Evolutionary conservation across 2,113 vertebrate species (phyloP), one percentile per base, ranked within the genome.

Genomic region (Hymenochirus boettgeri): DNA sequence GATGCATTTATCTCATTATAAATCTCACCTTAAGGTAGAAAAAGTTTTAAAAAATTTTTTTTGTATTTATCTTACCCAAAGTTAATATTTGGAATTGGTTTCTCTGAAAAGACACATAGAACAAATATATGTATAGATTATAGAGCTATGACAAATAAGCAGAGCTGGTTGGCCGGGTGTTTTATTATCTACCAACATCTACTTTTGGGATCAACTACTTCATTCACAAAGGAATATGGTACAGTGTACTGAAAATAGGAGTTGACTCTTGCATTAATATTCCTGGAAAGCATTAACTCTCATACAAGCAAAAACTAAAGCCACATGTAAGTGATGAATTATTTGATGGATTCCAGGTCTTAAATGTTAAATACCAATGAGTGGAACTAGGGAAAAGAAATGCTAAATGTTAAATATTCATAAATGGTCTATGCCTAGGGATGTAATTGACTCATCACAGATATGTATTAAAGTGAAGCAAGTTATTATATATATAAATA

Each of bases 341-440:
- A 55, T 31, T 17, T 55, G 52, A 55, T n/a, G 26, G 17, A 18
- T 55, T 18, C 52, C 52, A 55, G 52, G 26, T 8, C 27, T 55
- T 7, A 29, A 31, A 29, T 31, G 26, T 31, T 31, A 55, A 55
- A 35, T 35, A 35, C 33, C 33, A 8, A 9, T 35, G 33, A 35
- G 33, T 12, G 15, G 33, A 4, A 48, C 9, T 48, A 48, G 18
- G 21, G 21, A 48, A 48, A 12, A 48, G 22, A 42, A 42, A 42
- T n/a, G 17, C n/a, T 17, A 42, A 42, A 42, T 42, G 33, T 2
- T 35, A 48, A 9, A 23, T 48, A 11, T 23, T 48, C 18, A 48
- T 23, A 21, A 48, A 18, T 48, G 46, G 22, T 48, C 18, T 22
- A 48, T 22, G 22, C 19, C 2, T 48, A 19, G 19, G 9, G 46